These are phyloP conservation scores for Polydrusus pterygomalis DNA, from an alignment of 2,888 invertebrate species.

Conservation along the genomic window DNA sequence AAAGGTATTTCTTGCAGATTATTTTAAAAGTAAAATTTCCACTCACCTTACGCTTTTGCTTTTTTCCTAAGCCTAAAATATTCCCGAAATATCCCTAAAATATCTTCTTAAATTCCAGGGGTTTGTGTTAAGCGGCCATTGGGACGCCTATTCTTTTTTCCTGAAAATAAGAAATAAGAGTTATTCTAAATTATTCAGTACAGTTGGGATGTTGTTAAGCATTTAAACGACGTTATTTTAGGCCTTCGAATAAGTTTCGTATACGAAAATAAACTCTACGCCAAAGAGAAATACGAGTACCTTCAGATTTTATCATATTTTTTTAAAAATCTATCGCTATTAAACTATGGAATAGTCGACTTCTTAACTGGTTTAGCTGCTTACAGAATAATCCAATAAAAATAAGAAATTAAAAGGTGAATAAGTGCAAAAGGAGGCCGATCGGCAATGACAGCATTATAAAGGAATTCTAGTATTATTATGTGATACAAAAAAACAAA, in stretches of 20 bases:
- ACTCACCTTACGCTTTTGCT: constrained; percentile 33
- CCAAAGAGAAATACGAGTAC: neutral
- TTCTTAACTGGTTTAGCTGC: no score
- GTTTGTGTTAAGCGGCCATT: constrained; percentile 26
- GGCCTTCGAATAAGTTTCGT: neutral
- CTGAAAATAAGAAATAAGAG: constrained; percentile 14
- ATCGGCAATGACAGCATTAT: no score
- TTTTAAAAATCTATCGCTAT: no score
- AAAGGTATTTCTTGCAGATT: constrained; percentile 29
- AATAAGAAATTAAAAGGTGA: no score
- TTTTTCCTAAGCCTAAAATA: constrained; percentile 31
- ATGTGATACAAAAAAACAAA: no score
- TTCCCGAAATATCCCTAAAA: constrained; percentile 30
- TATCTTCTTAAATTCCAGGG: constrained; percentile 28
- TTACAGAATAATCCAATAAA: no score
- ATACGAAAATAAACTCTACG: neutral
- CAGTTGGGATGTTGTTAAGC: constrained; percentile 16
- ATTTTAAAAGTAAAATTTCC: constrained; percentile 37
- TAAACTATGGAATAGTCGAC: no score
- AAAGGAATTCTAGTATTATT: no score
- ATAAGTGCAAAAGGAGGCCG: no score
- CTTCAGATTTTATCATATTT: neutral
- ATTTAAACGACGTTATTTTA: constrained; percentile 9
- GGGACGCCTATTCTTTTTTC: constrained; percentile 19
- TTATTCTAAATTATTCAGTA: constrained; percentile 20